These are phyloP conservation scores for Synchiropus splendidus DNA, from an alignment of 2,113 vertebrate species.

Conservation along the genomic window DNA sequence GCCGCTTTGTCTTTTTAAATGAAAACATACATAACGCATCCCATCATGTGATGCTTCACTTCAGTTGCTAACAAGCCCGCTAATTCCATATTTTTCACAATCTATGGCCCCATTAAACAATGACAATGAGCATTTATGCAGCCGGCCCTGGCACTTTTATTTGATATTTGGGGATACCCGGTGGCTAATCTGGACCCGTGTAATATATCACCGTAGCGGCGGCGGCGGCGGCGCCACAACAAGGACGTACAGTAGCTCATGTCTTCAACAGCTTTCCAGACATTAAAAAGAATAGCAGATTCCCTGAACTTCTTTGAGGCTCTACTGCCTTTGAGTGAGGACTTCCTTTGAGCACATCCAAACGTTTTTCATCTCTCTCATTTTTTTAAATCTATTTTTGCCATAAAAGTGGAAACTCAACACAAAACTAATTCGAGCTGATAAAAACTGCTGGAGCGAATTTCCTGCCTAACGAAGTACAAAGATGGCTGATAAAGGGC, in stretches of 20 bases:
- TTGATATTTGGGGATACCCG: conserved; percentile 27
- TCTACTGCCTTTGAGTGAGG: conserved; percentile 64
- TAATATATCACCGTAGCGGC: conserved; percentile 37
- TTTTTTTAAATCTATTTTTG: conserved; percentile 58
- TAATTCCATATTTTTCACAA: conserved; percentile 12
- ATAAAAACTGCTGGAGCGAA: conserved; percentile 31
- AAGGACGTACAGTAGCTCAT: conserved; percentile 58
- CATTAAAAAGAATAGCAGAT: conserved; percentile 73
- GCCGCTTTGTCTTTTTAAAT: conserved; percentile 22
- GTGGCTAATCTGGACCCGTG: conserved; percentile 38
- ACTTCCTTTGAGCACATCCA: conserved; percentile 72
- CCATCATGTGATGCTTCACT: conserved; percentile 2
- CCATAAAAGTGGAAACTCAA: conserved; percentile 41
- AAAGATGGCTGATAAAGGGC: conserved; percentile 50
- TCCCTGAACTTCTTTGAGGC: conserved; percentile 69
- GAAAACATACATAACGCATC: conserved; percentile 30
- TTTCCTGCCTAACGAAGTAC: conserved; percentile 46
- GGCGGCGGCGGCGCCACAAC: conserved; percentile 42
- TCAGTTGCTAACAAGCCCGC: conserved; percentile 19
- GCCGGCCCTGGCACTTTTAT: conserved; percentile 29
- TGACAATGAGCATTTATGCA: conserved; percentile 14
- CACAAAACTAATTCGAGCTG: conserved; percentile 54
- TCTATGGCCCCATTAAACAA: conserved; percentile 9
- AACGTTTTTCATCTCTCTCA: conserved; percentile 58
- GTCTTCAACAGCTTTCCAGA: conserved; percentile 62